A percentile compares a stretch with the other conserved stretches of the same genome.
These are phyloP conservation scores for Falco cherrug DNA, from an alignment of 2,797 vertebrate genomes.

Conservation along the genomic window DNA sequence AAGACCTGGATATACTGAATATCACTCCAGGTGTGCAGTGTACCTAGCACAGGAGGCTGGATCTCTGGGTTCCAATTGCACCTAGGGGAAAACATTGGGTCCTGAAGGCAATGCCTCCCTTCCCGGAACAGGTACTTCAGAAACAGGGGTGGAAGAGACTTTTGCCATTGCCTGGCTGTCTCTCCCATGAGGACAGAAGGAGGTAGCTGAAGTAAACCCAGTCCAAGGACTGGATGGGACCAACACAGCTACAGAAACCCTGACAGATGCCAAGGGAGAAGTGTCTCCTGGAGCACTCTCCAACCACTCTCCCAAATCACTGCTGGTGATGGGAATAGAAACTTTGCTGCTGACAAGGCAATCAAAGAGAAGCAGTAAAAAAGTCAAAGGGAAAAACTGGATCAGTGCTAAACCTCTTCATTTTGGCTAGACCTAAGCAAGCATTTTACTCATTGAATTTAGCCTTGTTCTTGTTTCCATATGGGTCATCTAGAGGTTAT, in stretches of 20 bases:
- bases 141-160: background rate
- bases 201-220: background rate
- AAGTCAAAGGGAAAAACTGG: background rate
- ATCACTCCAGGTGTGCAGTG: background rate
- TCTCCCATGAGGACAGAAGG: background rate
- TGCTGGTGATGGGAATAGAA: background rate
- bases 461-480: background rate
- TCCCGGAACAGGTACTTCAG: background rate
- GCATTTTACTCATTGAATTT: background rate
- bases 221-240: background rate
- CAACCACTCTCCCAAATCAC: background rate
- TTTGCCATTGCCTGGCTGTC: background rate
- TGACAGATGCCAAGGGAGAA: background rate
- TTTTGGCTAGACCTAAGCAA: background rate
- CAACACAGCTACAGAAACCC: background rate
- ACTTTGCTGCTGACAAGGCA: background rate
- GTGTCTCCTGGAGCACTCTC: background rate
- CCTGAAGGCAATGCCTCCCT: background rate
- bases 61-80: background rate
- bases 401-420: background rate
- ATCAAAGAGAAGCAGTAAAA: background rate
- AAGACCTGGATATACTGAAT: background rate
- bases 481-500: constrained; percentile 33
- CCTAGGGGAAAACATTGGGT: background rate
- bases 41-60: background rate